Evolutionary conservation across 1,140 invertebrate genomes (phyloP).

Genomic region (Atopsyche davidsoni): DNA sequence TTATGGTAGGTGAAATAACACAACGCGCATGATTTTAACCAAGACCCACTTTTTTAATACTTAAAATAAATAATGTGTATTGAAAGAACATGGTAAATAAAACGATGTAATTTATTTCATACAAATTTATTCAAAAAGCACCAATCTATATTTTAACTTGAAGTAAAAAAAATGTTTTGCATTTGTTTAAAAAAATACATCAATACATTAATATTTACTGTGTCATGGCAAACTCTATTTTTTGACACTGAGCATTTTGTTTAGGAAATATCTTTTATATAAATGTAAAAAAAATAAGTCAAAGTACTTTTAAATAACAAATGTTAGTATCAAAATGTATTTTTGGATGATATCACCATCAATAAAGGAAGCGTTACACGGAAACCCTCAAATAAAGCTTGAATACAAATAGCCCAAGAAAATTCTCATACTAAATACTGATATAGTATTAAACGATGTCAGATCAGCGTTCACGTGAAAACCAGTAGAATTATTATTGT

Average conservation of each 20-base stretch:
- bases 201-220: slow-evolving; percentile 9
- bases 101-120: slow-evolving; percentile 17
- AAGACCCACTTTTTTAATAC: no score
- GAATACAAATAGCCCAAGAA: no score
- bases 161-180: slow-evolving; percentile 16
- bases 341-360: slow-evolving; percentile 1
- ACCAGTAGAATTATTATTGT: no score
- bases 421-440: no score
- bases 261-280: slow-evolving; percentile 18
- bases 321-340: slow-evolving; percentile 9
- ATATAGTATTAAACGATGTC: no score
- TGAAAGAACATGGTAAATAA: no score
- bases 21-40: no score
- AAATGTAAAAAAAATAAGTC: slow-evolving; percentile 27
- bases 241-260: slow-evolving; percentile 29
- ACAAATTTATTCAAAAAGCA: slow-evolving; percentile 32
- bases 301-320: slow-evolving; percentile 10
- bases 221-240: slow-evolving; percentile 20
- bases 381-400: no score
- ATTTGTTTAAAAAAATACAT: slow-evolving; percentile 16
- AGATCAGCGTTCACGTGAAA: no score
- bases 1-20: no score
- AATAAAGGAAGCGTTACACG: no score
- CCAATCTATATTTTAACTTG: slow-evolving; percentile 29
- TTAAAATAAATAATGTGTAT: no score